Base-by-base conservation (phyloP, 30 jellyfish, hydroid and myxozoan genomes). In the Cassiopea xamachana region DNA sequence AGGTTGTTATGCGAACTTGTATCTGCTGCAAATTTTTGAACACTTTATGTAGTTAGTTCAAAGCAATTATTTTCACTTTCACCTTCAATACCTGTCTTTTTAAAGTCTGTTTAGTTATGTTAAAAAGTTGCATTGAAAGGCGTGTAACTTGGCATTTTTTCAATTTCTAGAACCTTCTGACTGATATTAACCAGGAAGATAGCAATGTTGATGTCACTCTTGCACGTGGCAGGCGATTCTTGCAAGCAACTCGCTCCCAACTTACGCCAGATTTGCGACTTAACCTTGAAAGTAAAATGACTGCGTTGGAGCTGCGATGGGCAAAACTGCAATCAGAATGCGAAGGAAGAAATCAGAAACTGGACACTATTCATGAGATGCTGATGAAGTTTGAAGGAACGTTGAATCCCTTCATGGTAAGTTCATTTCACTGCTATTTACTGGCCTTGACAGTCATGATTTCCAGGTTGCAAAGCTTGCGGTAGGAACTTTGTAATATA, bases 321-420 rank as follows among this genome's bases (percentile, higher is more conserved):
- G 97, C 98, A 48, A 96, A 96, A 73, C 91, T 96, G 87, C 99
- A 96, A 72, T 91, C 98, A 79, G 99, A 96, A 70, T 96, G 99
- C 92, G 99, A 96, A 60, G 96, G 97, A 7, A 80, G 99, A 14
- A 96, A 92, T 82, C 91, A 94, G 67, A 94, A 96, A 75, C 75
- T 96, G 76, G 91, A 81, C 8, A 80, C 85, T 77, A 96, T 96
- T 58, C 99, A 96, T 44, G 97, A 88, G 2, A 91, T 96, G 99
- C 86, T 96, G 89, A 83, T 77, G 85, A 89, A 85, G 43, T 96
- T 93, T 55, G 99, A 96, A 80, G 93, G 92, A 67, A 60, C 94
- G 39, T 71, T 85, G 69, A 94, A 88, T 49, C 99, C 99, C 1
- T 96, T 96, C 51, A 45, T 91, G 98, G 99, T 96, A 75, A 79